Conservation (phyloP, 2,113 vertebrate genomes). For the Boleophthalmus pectinirostris region DNA sequence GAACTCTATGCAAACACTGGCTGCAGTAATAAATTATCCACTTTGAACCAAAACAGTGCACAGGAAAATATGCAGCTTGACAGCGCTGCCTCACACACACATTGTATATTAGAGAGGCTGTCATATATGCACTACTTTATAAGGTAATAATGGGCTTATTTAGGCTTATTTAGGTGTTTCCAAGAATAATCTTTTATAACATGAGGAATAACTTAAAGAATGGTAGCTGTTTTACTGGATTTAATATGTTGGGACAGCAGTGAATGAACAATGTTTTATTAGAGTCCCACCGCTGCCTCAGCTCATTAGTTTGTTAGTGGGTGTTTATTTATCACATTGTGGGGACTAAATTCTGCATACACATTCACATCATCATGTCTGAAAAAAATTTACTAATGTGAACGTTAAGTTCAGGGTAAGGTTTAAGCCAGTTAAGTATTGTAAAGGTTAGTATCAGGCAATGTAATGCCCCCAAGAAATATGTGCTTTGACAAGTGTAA, state of each 20-base stretch:
- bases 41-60: constrained; percentile 42
- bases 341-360: too few species aligned
- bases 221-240: neutral
- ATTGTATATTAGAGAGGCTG: neutral
- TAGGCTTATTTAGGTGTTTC: neutral
- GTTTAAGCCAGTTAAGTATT: too few species aligned
- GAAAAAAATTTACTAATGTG: too few species aligned
- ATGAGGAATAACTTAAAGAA: neutral
- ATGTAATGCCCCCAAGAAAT: too few species aligned
- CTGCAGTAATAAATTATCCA: constrained; percentile 55
- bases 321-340: too few species aligned
- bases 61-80: constrained; percentile 19
- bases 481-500: too few species aligned
- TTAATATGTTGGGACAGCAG: neutral
- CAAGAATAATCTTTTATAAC: too few species aligned
- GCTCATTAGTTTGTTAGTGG: neutral
- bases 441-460: too few species aligned
- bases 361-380: too few species aligned
- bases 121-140: neutral
- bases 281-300: neutral
- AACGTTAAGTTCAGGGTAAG: too few species aligned
- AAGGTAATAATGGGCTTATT: neutral
- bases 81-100: constrained; percentile 19
- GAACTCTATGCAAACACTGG: constrained; percentile 54
- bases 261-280: neutral